Conservation (phyloP, 2,113 vertebrate genomes). For the Anser brachyrhynchus region DNA sequence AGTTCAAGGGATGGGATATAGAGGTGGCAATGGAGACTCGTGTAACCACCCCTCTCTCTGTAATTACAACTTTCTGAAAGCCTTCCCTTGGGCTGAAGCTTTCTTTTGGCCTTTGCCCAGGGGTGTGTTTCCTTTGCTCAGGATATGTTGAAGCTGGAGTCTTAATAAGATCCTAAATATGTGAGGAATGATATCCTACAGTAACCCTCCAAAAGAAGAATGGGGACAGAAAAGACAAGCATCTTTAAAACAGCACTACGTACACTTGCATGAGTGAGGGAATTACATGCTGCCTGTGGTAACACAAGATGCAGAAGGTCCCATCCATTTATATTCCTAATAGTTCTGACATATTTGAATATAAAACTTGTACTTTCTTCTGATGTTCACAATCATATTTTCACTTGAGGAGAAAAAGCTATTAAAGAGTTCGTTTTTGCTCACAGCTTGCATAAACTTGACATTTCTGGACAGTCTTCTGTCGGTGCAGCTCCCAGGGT, state of each 20-base stretch:
- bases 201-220: not conserved
- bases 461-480: not conserved
- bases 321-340: not conserved
- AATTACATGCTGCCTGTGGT: rapidly evolving
- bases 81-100: not conserved
- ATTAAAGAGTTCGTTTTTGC: not conserved
- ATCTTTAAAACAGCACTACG: not conserved
- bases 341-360: not conserved
- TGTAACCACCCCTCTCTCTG: not conserved
- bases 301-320: not conserved
- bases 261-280: not conserved
- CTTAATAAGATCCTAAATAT: not conserved
- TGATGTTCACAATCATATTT: not conserved
- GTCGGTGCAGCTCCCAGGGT: not conserved
- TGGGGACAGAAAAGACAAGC: not conserved
- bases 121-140: not conserved
- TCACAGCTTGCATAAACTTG: rapidly evolving
- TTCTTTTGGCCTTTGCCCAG: not conserved
- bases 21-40: not conserved
- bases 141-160: not conserved
- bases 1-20: not conserved
- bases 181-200: not conserved
- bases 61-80: not conserved
- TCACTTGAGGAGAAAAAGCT: not conserved
- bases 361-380: not conserved